Conservation (phyloP, 2,888 invertebrate species). For the Mythimna lalbum region DNA sequence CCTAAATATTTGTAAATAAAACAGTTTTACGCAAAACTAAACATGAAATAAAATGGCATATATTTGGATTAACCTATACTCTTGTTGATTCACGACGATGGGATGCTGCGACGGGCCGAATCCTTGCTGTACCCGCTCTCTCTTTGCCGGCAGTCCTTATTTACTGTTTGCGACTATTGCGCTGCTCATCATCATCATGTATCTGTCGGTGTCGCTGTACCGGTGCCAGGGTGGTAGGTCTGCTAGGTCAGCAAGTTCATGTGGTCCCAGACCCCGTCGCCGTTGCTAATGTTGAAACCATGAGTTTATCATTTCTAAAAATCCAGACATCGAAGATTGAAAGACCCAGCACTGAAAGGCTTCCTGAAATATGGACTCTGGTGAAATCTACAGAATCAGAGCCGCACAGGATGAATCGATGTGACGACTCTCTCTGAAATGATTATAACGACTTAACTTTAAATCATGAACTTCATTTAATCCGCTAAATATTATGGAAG, state of each 20-base stretch:
- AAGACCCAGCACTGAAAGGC: not conserved
- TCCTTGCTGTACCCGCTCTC: conserved; percentile 53
- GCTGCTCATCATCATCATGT: conserved; percentile 71
- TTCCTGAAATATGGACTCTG: not conserved
- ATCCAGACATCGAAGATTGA: not conserved
- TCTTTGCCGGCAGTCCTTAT: conserved; percentile 65
- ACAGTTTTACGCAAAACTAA: not conserved
- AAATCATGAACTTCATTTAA: too few relatives aligned
- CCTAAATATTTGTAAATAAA: conserved; percentile 1
- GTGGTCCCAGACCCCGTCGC: not conserved
- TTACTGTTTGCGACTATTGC: conserved; percentile 66
- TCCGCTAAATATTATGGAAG: too few relatives aligned
- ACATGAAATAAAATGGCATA: conserved; percentile 11
- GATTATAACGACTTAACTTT: not conserved
- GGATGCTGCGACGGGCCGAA: conserved; percentile 54
- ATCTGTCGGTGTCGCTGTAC: conserved; percentile 65
- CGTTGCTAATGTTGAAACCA: not conserved
- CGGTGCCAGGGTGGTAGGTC: not conserved
- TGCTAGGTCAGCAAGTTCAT: not conserved
- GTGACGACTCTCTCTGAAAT: not conserved
- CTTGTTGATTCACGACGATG: conserved; percentile 53
- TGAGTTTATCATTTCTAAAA: not conserved
- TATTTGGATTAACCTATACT: not conserved
- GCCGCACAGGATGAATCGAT: not conserved
- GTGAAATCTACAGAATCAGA: not conserved